A percentile compares a stretch with the other conserved stretches of the same genome.
Conservation (phyloP, 2,797 vertebrate genomes). For the Chelon labrosus region DNA sequence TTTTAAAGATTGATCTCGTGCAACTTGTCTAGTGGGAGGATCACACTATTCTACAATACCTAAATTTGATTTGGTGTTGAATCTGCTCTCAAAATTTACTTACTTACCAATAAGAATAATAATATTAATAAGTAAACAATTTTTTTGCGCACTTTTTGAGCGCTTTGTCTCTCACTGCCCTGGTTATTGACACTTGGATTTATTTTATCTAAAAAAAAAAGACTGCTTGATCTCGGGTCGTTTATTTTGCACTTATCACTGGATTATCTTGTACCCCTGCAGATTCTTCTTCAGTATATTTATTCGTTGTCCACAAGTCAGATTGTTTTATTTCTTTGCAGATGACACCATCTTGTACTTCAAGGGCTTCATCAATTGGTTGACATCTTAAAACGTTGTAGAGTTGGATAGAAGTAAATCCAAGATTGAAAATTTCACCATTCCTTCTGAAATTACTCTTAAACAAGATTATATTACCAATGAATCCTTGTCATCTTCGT, state of each 20-base stretch:
- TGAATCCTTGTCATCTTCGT: not conserved
- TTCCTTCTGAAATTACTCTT: not conserved
- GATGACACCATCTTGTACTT: not conserved
- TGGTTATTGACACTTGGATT: not conserved
- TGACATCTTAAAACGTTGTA: not conserved
- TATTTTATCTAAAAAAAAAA: constrained; percentile 16
- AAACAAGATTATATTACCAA: not conserved
- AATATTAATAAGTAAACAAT: too few species aligned
- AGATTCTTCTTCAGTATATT: not conserved
- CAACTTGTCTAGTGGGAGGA: not conserved
- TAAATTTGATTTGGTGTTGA: constrained; percentile 1
- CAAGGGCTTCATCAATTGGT: not conserved
- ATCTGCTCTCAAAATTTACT: not conserved
- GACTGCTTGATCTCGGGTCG: constrained; percentile 1
- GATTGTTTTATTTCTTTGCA: constrained; percentile 14
- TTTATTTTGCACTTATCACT: constrained; percentile 5
- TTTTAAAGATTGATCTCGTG: not conserved
- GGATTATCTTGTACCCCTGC: constrained; percentile 6
- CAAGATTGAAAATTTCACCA: not conserved
- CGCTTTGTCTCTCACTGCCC: not conserved
- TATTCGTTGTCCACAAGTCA: too few species aligned
- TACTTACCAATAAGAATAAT: too few species aligned
- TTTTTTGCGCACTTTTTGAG: not conserved
- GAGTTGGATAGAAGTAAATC: constrained; percentile 1
- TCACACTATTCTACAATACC: not conserved